These are phyloP conservation scores for Phrynocephalus forsythii DNA, from an alignment of 2,797 vertebrate genomes.

Conservation along the genomic window DNA sequence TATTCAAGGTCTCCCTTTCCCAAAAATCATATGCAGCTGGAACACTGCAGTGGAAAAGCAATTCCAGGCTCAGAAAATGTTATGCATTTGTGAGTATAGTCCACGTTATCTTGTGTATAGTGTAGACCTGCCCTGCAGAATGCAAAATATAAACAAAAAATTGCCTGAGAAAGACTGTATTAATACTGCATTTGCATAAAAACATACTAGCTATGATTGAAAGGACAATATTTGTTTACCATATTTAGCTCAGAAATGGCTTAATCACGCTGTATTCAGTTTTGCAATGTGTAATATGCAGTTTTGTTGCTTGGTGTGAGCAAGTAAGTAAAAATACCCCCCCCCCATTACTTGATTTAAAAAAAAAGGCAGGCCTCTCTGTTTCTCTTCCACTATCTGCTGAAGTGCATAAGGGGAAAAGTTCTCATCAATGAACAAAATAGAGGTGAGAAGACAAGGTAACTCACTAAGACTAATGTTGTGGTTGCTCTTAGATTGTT, in stretches of 20 bases:
- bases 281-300: slow-evolving; percentile 28
- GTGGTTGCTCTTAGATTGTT: not conserved
- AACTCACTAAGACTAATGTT: slow-evolving; percentile 8
- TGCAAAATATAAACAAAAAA: not conserved
- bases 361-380: slow-evolving; percentile 34
- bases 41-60: not conserved
- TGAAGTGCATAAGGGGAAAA: slow-evolving; percentile 42
- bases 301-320: slow-evolving; percentile 28
- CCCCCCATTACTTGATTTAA: slow-evolving; percentile 27
- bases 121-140: not conserved
- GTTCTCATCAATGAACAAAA: slow-evolving; percentile 30
- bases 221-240: not conserved
- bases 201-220: not conserved
- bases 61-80: not conserved
- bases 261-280: slow-evolving; percentile 3
- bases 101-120: not conserved
- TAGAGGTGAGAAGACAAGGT: slow-evolving; percentile 19
- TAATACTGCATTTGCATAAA: not conserved
- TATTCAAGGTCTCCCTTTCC: too few species aligned
- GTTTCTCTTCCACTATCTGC: slow-evolving; percentile 31
- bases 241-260: slow-evolving; percentile 3
- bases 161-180: not conserved
- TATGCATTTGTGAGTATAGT: not conserved
- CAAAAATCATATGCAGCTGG: not conserved
- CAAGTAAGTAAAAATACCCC: slow-evolving; percentile 42